Conservation (phyloP, 2,797 vertebrate species). For the Tokudaia tokunoshimensis region DNA sequence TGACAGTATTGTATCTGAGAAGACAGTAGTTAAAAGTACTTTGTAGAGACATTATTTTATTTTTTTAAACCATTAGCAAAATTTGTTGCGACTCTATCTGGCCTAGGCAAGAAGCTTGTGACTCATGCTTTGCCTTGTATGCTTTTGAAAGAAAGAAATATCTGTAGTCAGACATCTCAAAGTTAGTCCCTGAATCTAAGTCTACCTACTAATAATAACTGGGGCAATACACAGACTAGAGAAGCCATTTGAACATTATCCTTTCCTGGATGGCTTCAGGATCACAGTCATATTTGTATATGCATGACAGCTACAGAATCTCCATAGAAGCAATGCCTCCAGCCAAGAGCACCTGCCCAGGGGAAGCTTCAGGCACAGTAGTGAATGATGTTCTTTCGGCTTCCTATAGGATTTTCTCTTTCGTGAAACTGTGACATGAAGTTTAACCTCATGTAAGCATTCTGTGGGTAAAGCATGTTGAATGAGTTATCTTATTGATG, state of each 20-base stretch:
- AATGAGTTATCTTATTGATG: background rate
- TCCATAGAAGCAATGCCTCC: background rate
- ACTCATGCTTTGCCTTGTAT: conserved; percentile 30
- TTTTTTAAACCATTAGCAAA: background rate
- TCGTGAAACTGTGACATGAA: background rate
- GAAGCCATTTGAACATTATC: conserved; percentile 28
- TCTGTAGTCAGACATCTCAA: background rate
- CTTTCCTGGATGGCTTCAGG: conserved; percentile 1
- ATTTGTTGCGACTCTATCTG: background rate
- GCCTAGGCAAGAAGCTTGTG: background rate
- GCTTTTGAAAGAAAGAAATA: conserved; percentile 34
- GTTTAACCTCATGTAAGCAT: background rate
- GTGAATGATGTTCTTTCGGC: background rate
- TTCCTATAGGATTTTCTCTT: background rate
- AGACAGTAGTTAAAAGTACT: background rate
- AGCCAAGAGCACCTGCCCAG: background rate
- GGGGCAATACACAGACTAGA: background rate
- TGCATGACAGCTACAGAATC: background rate
- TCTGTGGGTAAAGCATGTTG: background rate
- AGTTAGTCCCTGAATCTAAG: conserved; percentile 19
- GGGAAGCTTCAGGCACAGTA: conserved; percentile 9
- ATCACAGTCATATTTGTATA: conserved; percentile 21
- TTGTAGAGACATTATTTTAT: conserved; percentile 45
- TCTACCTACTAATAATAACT: background rate
- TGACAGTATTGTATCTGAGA: background rate